Evolutionary conservation across 2,797 vertebrate species (phyloP), one percentile per base, ranked within the genome.

Genomic region (Pantherophis alleghaniensis): DNA sequence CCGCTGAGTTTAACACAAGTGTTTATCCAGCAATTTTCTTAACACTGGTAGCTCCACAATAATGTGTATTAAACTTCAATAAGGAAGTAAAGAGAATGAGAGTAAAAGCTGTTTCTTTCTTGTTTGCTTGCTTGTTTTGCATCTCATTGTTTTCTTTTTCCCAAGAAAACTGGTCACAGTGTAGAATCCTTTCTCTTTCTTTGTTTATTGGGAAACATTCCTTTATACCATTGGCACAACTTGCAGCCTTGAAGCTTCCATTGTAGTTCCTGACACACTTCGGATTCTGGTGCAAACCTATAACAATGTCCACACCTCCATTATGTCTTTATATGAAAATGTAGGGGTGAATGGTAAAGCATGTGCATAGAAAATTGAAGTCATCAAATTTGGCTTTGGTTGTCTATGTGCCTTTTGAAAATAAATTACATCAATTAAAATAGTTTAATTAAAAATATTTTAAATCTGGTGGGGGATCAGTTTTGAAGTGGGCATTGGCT

Each of bases 11-110:
- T 95, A 97, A 96, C 94, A 42, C 95, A 95, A 97, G 96, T 95
- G 96, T 97, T 96, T 95, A 97, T 96, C 97, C 95, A 97, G 97
- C 96, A 86, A 94, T 97, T 97, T 97, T 94, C 96, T 96, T 59
- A 96, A 96, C 96, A 94, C 94, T 32, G 89, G 95, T 95, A 95
- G 94, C 94, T 96, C n/a, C 28, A 86, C 92, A 94, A 91, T 95
- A 91, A 57, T 63, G 90, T 93, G 92, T 95, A 51, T 57, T 90
- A 95, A 93, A 95, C 93, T 93, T 91, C 24, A 91, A 91, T 91
- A 94, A 94, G 96, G 95, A 96, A 94, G 63, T 94, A 92, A 26
- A 56, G 89, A 88, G 53, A 92, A 94, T 87, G 89, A 4, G 0
- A 24, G 60, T 89, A 86, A 5, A 79, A 63, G 93, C 59, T 93